Conservation (phyloP, 2,888 invertebrate genomes). For the Ichneumon xanthorius region DNA sequence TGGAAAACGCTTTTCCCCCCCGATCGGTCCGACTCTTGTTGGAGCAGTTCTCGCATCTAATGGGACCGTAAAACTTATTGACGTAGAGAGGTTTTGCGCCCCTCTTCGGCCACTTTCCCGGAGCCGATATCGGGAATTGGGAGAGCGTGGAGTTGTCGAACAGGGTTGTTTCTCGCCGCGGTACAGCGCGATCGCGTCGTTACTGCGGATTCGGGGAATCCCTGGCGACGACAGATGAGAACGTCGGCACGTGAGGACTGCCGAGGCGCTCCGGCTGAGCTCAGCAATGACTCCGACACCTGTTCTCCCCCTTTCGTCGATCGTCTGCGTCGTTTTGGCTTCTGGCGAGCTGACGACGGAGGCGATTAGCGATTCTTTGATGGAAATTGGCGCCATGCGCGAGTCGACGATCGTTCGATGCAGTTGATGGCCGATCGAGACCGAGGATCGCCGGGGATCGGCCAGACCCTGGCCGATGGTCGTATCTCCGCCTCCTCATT, state of each 20-base stretch:
- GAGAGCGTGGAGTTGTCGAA: neutral
- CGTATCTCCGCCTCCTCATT: too few species aligned
- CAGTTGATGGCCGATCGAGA: too few species aligned
- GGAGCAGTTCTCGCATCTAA: conserved; percentile 10
- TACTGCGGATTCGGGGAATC: neutral
- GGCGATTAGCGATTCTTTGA: too few species aligned
- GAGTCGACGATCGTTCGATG: conserved; percentile 1
- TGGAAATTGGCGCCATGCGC: too few species aligned
- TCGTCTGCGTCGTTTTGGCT: conserved; percentile 3
- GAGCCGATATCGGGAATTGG: neutral
- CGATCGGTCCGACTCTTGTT: neutral
- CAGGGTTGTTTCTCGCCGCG: neutral
- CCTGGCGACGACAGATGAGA: conserved; percentile 31
- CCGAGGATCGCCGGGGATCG: too few species aligned
- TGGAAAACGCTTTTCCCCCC: conserved; percentile 38
- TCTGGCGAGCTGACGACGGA: too few species aligned
- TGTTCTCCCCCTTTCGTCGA: conserved; percentile 40
- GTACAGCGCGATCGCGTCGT: neutral
- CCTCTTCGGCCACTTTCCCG: neutral
- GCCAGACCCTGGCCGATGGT: too few species aligned
- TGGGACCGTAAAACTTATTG: conserved; percentile 44
- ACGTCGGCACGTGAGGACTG: conserved; percentile 15
- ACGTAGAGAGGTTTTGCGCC: neutral
- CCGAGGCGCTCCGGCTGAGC: conserved; percentile 23
- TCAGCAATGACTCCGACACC: conserved; percentile 44